These are phyloP conservation scores for Ochropleura leucogaster DNA, from an alignment of 2,888 invertebrate genomes.

Conservation along the genomic window DNA sequence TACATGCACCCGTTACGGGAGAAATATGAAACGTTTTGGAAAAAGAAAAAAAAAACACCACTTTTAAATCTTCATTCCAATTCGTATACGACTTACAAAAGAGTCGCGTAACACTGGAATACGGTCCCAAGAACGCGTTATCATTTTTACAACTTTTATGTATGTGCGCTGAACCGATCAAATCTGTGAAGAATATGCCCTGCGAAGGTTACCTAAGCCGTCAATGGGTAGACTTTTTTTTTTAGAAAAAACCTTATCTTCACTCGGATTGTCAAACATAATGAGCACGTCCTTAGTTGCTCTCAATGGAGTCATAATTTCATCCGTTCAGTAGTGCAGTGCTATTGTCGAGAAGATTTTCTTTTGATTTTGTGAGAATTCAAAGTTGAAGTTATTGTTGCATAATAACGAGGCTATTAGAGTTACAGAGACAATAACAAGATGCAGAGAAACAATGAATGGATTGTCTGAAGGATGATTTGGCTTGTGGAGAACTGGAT, in stretches of 20 bases:
- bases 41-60: too few species aligned
- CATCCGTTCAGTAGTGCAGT: slow-evolving; percentile 35
- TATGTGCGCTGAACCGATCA: slow-evolving; percentile 71
- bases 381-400: slow-evolving; percentile 7
- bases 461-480: too few species aligned
- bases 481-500: too few species aligned
- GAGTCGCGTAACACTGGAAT: slow-evolving; percentile 58
- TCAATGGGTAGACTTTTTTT: slow-evolving; percentile 66
- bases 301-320: slow-evolving; percentile 54
- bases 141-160: slow-evolving; percentile 74
- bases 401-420: not conserved
- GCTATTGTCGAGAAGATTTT: slow-evolving; percentile 25
- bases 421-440: not conserved
- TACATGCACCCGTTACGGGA: too few species aligned
- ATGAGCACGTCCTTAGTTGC: slow-evolving; percentile 53
- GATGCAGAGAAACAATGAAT: too few species aligned
- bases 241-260: slow-evolving; percentile 56
- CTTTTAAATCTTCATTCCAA: not conserved
- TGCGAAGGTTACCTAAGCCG: slow-evolving; percentile 61
- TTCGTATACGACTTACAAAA: slow-evolving; percentile 22
- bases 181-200: slow-evolving; percentile 73
- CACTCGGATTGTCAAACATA: slow-evolving; percentile 67
- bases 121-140: slow-evolving; percentile 64
- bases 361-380: slow-evolving; percentile 15
- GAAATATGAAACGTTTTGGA: too few species aligned